Evolutionary conservation across 1,140 invertebrate genomes (phyloP), one percentile per base, ranked within the genome.

Genomic region (Papilio aristodemus): DNA sequence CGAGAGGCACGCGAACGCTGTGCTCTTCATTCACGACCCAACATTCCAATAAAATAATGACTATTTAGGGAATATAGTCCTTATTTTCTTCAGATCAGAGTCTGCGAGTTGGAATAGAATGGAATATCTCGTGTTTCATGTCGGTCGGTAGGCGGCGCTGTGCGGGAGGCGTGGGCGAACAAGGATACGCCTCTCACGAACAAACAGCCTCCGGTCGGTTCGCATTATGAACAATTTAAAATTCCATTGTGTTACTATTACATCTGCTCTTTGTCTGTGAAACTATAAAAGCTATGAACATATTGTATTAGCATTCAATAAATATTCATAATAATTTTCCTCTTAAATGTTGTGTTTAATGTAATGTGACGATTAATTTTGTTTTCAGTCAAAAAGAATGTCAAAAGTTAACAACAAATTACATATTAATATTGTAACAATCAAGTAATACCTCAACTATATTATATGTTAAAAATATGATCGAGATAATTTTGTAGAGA

Each of bases 121-220:
- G 66, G 72, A 68, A 76, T 72, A 66, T 67, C 10, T 70, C 66
- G 32, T 50, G 69, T 67, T 57, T 59, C 58, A 54, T 22, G 39
- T 69, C 62, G 46, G 68, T 71, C 72, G 79, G 84, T 89, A 85
- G 87, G 87, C 85, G 84, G 83, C 71, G 79, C 76, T 82, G 78
- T 72, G 27, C 63, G 88, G 85, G 88, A 89, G 87, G 79, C 84
- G 19, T 8, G 43, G 6, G 22, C 22, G 67, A 76, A 67, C n/a
- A n/a, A n/a, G n/a, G n/a, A n/a, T 83, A 89, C 87, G 87, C 86
- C 88, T 71, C 75, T 46, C 70, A 79, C 83, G 67, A 74, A 36
- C 72, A 79, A 74, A 69, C 77, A 76, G 71, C 74, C 75, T 77
- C 67, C 69, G 70, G 75, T 69, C 78, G 70, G 71, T 77, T 63